Base-by-base conservation (phyloP, 2,888 invertebrate species). In the Lacanobia wlatinum region DNA sequence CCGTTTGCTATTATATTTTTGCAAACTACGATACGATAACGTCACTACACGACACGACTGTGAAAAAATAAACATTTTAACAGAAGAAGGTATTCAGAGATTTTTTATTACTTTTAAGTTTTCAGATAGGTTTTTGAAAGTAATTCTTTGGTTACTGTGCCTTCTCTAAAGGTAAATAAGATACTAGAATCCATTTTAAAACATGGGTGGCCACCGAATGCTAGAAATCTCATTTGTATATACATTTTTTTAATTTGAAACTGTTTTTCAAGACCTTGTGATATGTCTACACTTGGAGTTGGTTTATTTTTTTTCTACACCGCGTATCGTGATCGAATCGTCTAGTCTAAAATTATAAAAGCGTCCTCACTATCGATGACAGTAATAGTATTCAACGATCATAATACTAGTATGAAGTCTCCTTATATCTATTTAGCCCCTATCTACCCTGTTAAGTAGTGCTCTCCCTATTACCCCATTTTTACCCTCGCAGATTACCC, bases 381-480 rank as follows among this genome's bases (percentile, higher is more conserved):
- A 64, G 73, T 66, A 66, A 69, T 63, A 74, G 56, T 56, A 70
- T 83, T 78, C 78, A 64, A 71, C 60, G 68, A 66, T 67, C 64
- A 73, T 75, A 72, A 64, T 55, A 70, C 59, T 56, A 75, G 52
- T 61, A 63, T 55, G 66, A 73, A 64, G 46, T 53, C 59, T 77
- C 55, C 76, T 69, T 74, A 78, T 83, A 78, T 74, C 58, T 76
- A 73, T 81, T 80, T 69, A 73, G 73, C 60, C 28, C 28, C 63
- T 83, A 85, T 72, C 72, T 70, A 73, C 80, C 63, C 75, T 38
- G 67, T 63, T 76, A 73, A 72, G 70, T 69, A 69, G 69, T 82
- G 64, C 66, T 67, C 74, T 74, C 67, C 46, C 70, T 71, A 67
- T 85, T 85, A 75, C 80, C 55, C 74, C 65, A 64, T 84, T 82